Base-by-base conservation (phyloP, 2,797 vertebrate species). In the Lepus townsendii region DNA sequence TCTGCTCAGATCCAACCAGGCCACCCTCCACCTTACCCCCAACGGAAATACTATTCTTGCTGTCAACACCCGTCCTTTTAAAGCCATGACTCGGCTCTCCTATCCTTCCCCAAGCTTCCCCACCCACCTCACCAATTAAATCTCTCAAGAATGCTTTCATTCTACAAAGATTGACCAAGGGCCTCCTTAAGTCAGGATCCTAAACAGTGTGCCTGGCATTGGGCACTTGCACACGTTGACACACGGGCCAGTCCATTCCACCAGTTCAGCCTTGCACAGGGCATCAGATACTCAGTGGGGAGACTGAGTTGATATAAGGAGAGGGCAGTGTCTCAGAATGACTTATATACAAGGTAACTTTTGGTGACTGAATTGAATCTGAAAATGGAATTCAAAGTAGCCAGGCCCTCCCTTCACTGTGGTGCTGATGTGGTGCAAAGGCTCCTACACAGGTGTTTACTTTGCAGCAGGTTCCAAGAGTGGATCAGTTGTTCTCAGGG, bases 291-390 rank as follows among this genome's bases (percentile, higher is more conserved):
- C 65, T 77, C 50, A 69, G 24, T 32, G 87, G 80, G 9, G 72
- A 38, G 24, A 90, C n/a, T 83, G 78, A 66, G 82, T 50, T 83
- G 66, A 62, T 27, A 83, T 12, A 35, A 80, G 19, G 73, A 85
- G 30, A 80, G 27, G 4, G 27, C 75, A 12, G 5, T 24, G 62
- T 77, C n/a, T 24, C 42, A 77, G 19, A 91, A 83, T 91, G 47
- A 93, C 27, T 62, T 68, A 83, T 54, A 91, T 9, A 88, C 20
- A n/a, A 88, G 73, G 54, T 77, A 92, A 92, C 42, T 88, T 88
- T 32, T 24, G 12, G 35, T 54, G 63, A 32, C 88, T 93, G 32
- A 82, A 13, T 66, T 83, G 60, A 84, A 83, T 22, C 57, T 60
- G 92, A 72, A 22, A 79, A 69, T 65, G 52, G 57, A 83, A 77